phyloP scores from a whole-genome alignment of 2,113 vertebrate genomes.

The Lagopus muta region DNA sequence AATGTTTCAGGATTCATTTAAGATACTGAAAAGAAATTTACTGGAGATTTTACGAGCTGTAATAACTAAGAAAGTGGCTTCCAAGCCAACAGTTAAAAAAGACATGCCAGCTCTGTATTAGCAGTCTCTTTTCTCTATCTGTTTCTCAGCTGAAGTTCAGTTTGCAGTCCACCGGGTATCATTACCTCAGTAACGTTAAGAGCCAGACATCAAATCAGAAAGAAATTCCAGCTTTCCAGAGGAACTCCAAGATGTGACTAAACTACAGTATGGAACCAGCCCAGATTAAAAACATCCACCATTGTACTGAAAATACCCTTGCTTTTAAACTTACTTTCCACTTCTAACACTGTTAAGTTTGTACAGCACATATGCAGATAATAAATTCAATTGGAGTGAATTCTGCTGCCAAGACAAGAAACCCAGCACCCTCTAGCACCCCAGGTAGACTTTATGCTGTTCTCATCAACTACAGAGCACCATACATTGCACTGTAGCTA shows the following conservation, averaged over 20 bases:
- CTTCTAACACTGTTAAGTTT: neutral
- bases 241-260: neutral
- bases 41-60: constrained; percentile 56
- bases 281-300: constrained; percentile 70
- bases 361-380: constrained; percentile 27
- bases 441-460: constrained; percentile 39
- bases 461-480: constrained; percentile 39
- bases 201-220: constrained; percentile 50
- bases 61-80: constrained; percentile 60
- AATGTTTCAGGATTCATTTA: constrained; percentile 54
- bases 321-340: constrained; percentile 45
- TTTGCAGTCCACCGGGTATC: constrained; percentile 48
- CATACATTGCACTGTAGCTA: neutral
- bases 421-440: neutral
- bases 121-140: constrained; percentile 55
- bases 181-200: constrained; percentile 48
- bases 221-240: constrained; percentile 59
- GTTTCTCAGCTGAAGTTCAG: constrained; percentile 58
- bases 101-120: constrained; percentile 49
- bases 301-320: neutral
- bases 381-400: constrained; percentile 16
- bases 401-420: constrained; percentile 5
- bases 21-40: constrained; percentile 63
- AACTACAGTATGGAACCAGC: neutral
- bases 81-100: constrained; percentile 53